A percentile compares a stretch with the other conserved stretches of the same genome.
These are phyloP conservation scores for Aldabrachelys gigantea DNA, from an alignment of 2,113 vertebrate species.

Conservation along the genomic window DNA sequence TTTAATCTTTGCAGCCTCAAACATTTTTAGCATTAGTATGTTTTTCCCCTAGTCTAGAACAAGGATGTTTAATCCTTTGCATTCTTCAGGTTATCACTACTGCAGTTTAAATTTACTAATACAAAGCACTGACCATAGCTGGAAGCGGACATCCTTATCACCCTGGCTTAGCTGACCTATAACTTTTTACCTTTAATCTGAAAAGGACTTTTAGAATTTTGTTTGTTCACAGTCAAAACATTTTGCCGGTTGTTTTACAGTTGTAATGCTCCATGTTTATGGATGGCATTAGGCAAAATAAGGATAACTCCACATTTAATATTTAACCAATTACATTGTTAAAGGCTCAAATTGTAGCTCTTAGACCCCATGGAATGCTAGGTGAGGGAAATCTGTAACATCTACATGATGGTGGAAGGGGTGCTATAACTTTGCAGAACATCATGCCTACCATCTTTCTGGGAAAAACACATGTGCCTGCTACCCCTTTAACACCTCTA, in stretches of 20 bases:
- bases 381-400: not conserved
- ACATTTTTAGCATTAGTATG: constrained; percentile 83
- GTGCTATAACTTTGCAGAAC: not conserved
- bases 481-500: not conserved
- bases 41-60: constrained; percentile 67
- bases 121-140: constrained; percentile 71
- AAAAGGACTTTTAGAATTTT: constrained; percentile 70
- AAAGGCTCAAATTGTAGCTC: not conserved
- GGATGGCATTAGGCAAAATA: constrained; percentile 69
- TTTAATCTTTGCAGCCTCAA: constrained; percentile 86
- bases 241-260: constrained; percentile 45
- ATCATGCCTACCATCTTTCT: not conserved
- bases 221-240: constrained; percentile 44
- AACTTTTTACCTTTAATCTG: constrained; percentile 75
- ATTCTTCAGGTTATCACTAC: constrained; percentile 75
- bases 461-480: not conserved
- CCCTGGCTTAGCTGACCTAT: constrained; percentile 69
- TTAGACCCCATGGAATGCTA: not conserved
- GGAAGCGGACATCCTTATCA: constrained; percentile 71
- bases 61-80: constrained; percentile 78
- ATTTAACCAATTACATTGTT: constrained; percentile 27
- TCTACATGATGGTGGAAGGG: not conserved
- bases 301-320: constrained; percentile 46
- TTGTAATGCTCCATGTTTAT: constrained; percentile 52
- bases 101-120: constrained; percentile 70